phyloP scores from a whole-genome alignment of 2,797 vertebrate species.

The Sebastes diaconus region DNA sequence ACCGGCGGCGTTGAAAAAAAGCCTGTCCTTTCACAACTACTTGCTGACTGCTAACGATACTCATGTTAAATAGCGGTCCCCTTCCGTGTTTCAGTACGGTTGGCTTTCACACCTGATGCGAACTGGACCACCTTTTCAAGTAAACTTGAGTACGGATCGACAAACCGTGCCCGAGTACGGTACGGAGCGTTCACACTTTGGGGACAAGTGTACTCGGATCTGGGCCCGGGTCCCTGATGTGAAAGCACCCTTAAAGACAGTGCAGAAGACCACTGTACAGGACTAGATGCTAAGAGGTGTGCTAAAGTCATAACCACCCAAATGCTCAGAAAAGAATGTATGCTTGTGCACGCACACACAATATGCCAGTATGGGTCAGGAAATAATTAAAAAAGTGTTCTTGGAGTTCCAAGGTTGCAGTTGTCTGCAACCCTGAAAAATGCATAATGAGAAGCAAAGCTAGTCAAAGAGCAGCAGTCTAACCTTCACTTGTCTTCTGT shows the following conservation, averaged over 20 bases:
- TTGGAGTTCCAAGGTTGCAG: conserved; percentile 14
- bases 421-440: conserved; percentile 13
- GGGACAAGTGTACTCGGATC: too few relatives aligned
- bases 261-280: background rate
- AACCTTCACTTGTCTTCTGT: conserved; percentile 22
- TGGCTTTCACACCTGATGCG: too few relatives aligned
- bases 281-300: background rate
- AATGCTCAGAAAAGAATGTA: background rate
- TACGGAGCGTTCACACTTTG: too few relatives aligned
- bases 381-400: conserved; percentile 41
- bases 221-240: rapidly evolving
- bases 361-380: background rate
- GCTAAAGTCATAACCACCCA: background rate
- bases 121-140: too few relatives aligned
- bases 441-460: conserved; percentile 37
- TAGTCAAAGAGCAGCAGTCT: conserved; percentile 18
- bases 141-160: too few relatives aligned
- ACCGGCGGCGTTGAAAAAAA: too few relatives aligned
- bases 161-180: too few relatives aligned
- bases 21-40: too few relatives aligned
- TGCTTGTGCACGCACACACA: background rate
- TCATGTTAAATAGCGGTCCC: too few relatives aligned
- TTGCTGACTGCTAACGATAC: too few relatives aligned
- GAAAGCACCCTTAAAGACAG: too few relatives aligned
- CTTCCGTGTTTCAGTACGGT: too few relatives aligned